Conservation (phyloP, 2,888 invertebrate genomes). For the Branchellion lobata region DNA sequence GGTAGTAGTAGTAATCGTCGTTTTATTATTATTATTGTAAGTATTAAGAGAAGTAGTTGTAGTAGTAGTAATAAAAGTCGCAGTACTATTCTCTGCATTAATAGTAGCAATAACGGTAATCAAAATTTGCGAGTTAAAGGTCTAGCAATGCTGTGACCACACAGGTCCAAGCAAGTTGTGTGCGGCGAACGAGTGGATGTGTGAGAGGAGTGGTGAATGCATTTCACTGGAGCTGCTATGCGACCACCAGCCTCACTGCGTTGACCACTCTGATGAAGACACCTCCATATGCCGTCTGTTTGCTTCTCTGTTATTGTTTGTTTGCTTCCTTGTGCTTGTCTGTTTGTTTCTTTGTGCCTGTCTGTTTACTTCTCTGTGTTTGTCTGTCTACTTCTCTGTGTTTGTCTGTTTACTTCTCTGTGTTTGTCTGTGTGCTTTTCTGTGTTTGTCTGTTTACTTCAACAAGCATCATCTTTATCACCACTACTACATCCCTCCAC, state of each 20-base stretch:
- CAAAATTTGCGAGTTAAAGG: no score
- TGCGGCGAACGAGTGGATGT: background rate
- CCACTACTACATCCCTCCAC: no score
- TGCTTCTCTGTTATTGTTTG: background rate
- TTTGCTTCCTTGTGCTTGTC: background rate
- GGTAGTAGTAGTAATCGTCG: background rate
- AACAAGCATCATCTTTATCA: no score
- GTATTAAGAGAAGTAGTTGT: no score
- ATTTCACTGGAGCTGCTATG: conserved; percentile 56
- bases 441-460: no score
- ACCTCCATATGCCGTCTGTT: background rate
- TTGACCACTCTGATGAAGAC: conserved; percentile 49
- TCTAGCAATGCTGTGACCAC: no score
- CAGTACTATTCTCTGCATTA: no score
- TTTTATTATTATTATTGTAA: background rate
- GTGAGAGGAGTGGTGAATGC: conserved; percentile 41
- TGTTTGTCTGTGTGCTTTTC: background rate
- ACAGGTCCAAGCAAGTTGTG: conserved; percentile 20
- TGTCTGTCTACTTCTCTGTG: background rate
- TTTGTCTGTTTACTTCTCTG: background rate
- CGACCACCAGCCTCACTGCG: conserved; percentile 53
- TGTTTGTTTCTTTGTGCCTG: background rate
- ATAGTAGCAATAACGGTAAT: no score
- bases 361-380: background rate
- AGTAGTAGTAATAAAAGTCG: no score